These are phyloP conservation scores for Dendrocopos noguchii DNA, from an alignment of 2,113 vertebrate genomes.

Conservation along the genomic window DNA sequence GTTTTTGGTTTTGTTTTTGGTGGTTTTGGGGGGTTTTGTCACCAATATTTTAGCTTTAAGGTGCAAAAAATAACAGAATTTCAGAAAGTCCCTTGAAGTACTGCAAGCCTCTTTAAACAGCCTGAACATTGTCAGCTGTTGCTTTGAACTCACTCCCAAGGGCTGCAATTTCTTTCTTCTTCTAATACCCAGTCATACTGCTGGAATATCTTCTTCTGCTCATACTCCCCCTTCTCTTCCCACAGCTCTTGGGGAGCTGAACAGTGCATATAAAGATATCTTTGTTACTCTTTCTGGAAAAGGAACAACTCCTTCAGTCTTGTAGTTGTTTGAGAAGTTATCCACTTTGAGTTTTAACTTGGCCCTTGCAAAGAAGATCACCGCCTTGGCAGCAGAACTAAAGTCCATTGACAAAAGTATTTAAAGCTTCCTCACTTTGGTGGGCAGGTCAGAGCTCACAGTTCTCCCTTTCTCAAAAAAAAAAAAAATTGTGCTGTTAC, in stretches of 20 bases:
- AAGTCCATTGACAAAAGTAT: background rate
- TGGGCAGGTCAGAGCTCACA: background rate
- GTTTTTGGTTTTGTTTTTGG: background rate
- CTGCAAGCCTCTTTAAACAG: background rate
- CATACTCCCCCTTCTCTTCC: background rate
- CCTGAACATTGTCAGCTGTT: background rate
- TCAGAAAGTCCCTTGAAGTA: background rate
- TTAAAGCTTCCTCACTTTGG: background rate
- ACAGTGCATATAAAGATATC: slow-evolving; percentile 6
- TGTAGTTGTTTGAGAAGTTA: background rate
- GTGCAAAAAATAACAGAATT: background rate
- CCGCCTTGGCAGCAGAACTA: background rate
- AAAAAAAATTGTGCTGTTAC: background rate
- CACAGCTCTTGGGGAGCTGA: background rate
- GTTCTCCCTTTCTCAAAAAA: background rate
- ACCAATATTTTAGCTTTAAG: background rate
- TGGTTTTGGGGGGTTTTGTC: background rate
- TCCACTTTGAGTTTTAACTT: background rate
- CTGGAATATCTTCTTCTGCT: background rate
- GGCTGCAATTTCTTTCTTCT: background rate
- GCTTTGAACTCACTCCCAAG: background rate
- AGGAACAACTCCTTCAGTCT: background rate
- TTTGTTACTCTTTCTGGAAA: slow-evolving; percentile 41
- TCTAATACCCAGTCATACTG: background rate
- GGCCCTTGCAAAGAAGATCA: background rate